phyloP scores from a whole-genome alignment of 35 echinoderm and acorn worm genomes.

The Lytechinus pictus region DNA sequence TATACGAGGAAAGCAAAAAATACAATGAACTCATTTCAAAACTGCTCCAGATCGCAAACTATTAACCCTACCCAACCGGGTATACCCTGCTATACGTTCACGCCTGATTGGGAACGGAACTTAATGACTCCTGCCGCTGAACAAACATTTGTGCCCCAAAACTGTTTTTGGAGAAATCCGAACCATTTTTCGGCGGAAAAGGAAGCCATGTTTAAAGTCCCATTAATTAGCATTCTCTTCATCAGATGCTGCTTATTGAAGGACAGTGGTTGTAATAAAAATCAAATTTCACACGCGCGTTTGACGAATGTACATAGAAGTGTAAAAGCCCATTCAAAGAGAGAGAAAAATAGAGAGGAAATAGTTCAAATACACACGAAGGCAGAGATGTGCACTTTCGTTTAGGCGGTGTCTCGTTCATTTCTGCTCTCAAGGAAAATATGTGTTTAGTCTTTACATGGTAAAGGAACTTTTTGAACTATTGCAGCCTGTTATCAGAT shows the following conservation, averaged over 20 bases:
- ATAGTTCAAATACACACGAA: not conserved
- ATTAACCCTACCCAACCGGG: not conserved
- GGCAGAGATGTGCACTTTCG: not conserved
- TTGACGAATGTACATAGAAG: slow-evolving; percentile 18
- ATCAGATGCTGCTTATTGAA: not conserved
- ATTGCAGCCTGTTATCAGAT: too few species aligned
- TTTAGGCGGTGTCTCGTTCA: not conserved
- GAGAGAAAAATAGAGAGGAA: not conserved
- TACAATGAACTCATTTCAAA: not conserved
- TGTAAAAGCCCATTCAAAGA: not conserved
- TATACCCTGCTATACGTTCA: not conserved
- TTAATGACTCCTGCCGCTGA: not conserved
- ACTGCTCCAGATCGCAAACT: not conserved
- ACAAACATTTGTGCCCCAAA: not conserved
- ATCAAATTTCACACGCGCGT: slow-evolving; percentile 10
- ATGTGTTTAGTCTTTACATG: not conserved
- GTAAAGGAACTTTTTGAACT: too few species aligned
- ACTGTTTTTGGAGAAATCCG: not conserved
- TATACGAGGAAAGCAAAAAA: not conserved
- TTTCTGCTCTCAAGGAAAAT: not conserved
- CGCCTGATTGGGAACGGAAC: not conserved
- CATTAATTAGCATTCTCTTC: slow-evolving; percentile 2
- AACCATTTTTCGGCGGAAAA: not conserved
- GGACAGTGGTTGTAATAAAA: not conserved
- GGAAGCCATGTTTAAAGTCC: not conserved